Base-by-base conservation (phyloP, 2,113 vertebrate species). In the Rhinolophus sinicus region DNA sequence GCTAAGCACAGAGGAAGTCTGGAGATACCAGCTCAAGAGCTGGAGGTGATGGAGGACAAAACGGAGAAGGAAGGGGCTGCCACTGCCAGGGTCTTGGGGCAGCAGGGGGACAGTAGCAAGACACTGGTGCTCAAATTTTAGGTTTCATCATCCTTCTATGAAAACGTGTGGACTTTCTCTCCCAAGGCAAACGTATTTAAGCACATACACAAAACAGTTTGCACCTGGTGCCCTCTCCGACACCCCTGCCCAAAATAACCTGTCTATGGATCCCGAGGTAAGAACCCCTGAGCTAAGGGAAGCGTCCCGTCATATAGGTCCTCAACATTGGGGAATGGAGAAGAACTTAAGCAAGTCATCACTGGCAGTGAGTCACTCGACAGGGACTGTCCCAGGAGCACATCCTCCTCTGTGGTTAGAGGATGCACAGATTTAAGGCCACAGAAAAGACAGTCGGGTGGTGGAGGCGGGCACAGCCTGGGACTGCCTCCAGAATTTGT, bases 311-410 rank as follows among this genome's bases (percentile, higher is more conserved):
- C 26, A 18, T 22, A 38, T 22, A 38, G 69, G 33, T 62, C 56
- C 78, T 92, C 10, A 56, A 73, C 78, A 5, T 0, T 28, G 30
- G 73, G 69, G 38, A n/a, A 84, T 24, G 28, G 77, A 93, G 88
- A 84, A 87, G 52, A 62, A 88, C 44, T 47, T 70, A 28, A 73
- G 73, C 24, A 64, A 77, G 73, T 33, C 54, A 62, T 73, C 35
- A 24, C 52, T 33, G 9, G 72, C 58, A 28, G 44, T 93, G 94
- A 97, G 69, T 93, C 95, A 95, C 47, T 52, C 78, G 77, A 62
- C 15, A 75, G 78, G 89, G 33, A 70, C 69, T 70, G 58, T 92
- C 90, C 92, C 70, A 73, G 22, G 50, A 69, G 54, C 21, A 19
- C 33, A n/a, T 64, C 38, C 26, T 19, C n/a, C 8, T 2, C 4